Base-by-base conservation (phyloP, 2,888 invertebrate species). In the Megastigmus dorsalis region DNA sequence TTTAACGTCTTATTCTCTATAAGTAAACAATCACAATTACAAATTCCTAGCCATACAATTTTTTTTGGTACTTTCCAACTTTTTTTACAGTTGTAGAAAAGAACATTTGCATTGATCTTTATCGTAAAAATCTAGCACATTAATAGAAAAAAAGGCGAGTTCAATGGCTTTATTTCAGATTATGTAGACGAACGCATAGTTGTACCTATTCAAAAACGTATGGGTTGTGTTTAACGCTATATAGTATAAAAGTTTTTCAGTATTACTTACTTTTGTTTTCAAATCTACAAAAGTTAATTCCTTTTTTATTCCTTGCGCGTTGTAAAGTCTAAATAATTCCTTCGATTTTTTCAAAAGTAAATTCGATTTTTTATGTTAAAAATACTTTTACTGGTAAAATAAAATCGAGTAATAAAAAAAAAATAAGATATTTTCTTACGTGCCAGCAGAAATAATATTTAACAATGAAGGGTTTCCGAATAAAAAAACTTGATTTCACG, bases 31-130 rank as follows among this genome's bases (percentile, higher is more conserved):
- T 68, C 41, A 55, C 55, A 68, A 68, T 74, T 52, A 66, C 43
- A 65, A 72, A 60, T 65, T 59, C 50, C 65, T 74, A 62, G 68
- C 57, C 43, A 23, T 57, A 72, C 68, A 74, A 41, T 67, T 67
- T 60, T 67, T 30, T 65, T 67, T 68, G 41, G 55, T 68, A 65
- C 48, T 60, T 23, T 60, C 23, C 54, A 26, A 43, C 41, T 66
- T 66, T 43, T n/a, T 20, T 28, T 26, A 66, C 23, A 71, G 23
- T 57, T 59, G 28, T 63, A 63, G 63, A 54, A 45, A 57, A 48
- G 15, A 57, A 60, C 38, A 69, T 30, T 55, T 60, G 60, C 52
- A 60, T 60, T n/a, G 23, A 69, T 30, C 5, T 52, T 60, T 50
- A 41, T 13, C 20, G 50, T 57, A 74, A 62, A 54, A 68, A 62